Base-by-base conservation (phyloP, 2,888 invertebrate genomes). In the Ommatoiulus sabulosus region DNA sequence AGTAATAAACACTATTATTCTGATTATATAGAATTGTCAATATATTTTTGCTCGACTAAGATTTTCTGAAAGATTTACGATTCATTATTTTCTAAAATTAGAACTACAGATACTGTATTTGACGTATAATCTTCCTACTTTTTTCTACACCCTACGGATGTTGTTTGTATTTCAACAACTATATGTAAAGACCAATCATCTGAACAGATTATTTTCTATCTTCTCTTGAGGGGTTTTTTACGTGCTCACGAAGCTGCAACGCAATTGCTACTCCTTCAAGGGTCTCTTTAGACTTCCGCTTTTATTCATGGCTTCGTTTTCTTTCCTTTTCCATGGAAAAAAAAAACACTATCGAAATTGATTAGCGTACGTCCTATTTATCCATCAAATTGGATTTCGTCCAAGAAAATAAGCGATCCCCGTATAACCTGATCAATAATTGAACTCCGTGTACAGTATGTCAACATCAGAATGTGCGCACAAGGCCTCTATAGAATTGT, bases 301-400 rank as follows among this genome's bases (percentile, higher is more conserved):
- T 20, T 63, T 63, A 63, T 63, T 63, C 20, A 20, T 20, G 20
- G 20, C 20, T 63, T 63, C 20, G 63, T 63, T 63, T n/a, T 63
- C n/a, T 63, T 63, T 20, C 20, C 6, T 63, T 63, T 63, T 20
- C 20, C 15, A 57, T 15, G 17, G 20, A 63, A 63, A 63, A 63
- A n/a, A 63, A 63, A 63, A 63, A 63, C 3, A 63, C n/a, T 20
- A 63, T 20, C 20, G 63, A 63, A 63, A 63, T 20, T 63, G 63
- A 63, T 63, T 63, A 20, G 63, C 20, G 12, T 7, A 63, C 7
- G 63, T 5, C n/a, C 63, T 63, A 63, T 63, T 63, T 63, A 4
- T 17, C 63, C 63, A 63, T 17, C 63, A 63, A 63, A 63, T 63
- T 63, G 63, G 63, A 63, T 63, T 63, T 63, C 63, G n/a, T 63